These are phyloP conservation scores for Limnephilus rhombicus DNA, from an alignment of 2,888 invertebrate genomes.

Conservation along the genomic window DNA sequence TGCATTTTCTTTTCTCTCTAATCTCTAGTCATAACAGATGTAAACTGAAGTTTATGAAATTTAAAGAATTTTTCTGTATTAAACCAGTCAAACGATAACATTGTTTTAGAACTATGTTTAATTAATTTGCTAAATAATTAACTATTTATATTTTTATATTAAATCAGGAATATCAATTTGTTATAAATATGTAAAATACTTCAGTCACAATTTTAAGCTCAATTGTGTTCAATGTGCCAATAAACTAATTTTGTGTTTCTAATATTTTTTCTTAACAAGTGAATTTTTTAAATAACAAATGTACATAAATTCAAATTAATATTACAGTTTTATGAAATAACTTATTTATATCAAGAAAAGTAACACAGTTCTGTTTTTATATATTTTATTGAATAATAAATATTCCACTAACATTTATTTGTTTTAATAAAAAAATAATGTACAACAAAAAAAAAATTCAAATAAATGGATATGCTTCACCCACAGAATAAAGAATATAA, in stretches of 20 bases:
- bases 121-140: neutral
- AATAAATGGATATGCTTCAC: neutral
- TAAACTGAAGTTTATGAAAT: no score
- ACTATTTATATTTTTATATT: slow-evolving; percentile 16
- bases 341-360: neutral
- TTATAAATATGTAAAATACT: neutral
- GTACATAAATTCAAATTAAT: neutral
- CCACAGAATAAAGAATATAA: no score
- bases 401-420: slow-evolving; percentile 13
- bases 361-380: neutral
- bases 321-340: neutral
- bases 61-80: no score
- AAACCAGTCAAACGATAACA: neutral
- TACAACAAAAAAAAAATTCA: neutral
- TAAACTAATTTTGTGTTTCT: neutral
- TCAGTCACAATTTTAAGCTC: neutral
- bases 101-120: neutral
- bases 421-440: neutral
- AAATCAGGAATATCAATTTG: neutral
- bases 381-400: slow-evolving; percentile 5
- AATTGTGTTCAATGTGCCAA: slow-evolving; percentile 20
- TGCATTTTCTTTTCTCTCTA: neutral
- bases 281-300: neutral
- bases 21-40: neutral
- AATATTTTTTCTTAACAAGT: neutral